These are phyloP conservation scores for Gulo gulo DNA, from an alignment of 2,113 vertebrate genomes.

Conservation along the genomic window DNA sequence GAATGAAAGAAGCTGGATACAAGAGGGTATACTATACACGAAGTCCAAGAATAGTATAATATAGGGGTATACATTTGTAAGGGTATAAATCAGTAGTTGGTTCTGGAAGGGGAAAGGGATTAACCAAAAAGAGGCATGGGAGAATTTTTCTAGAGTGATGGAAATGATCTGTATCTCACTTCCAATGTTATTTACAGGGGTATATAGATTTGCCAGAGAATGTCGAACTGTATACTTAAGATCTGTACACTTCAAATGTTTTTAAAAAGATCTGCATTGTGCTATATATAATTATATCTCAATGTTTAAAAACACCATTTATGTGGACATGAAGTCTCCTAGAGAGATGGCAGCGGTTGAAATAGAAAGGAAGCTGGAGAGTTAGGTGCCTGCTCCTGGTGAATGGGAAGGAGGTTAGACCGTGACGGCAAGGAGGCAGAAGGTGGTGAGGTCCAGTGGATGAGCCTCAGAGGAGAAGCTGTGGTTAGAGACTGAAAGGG, in stretches of 20 bases:
- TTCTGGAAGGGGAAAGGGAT: background rate
- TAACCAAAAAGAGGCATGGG: background rate
- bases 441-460: background rate
- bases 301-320: conserved; percentile 10
- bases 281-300: background rate
- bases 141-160: background rate
- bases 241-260: background rate
- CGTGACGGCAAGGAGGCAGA: background rate
- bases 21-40: background rate
- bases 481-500: background rate
- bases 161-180: background rate
- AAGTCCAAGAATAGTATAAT: background rate
- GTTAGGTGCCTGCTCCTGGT: background rate
- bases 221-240: background rate
- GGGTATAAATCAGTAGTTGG: background rate
- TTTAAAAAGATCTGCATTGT: background rate
- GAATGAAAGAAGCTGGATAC: background rate
- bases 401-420: background rate
- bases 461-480: background rate
- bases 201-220: background rate
- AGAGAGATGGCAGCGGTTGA: background rate
- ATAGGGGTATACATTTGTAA: background rate
- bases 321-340: background rate
- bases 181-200: background rate
- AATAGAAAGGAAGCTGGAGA: background rate